These are phyloP conservation scores for Callionymus lyra DNA, from an alignment of 2,113 vertebrate species.

Conservation along the genomic window DNA sequence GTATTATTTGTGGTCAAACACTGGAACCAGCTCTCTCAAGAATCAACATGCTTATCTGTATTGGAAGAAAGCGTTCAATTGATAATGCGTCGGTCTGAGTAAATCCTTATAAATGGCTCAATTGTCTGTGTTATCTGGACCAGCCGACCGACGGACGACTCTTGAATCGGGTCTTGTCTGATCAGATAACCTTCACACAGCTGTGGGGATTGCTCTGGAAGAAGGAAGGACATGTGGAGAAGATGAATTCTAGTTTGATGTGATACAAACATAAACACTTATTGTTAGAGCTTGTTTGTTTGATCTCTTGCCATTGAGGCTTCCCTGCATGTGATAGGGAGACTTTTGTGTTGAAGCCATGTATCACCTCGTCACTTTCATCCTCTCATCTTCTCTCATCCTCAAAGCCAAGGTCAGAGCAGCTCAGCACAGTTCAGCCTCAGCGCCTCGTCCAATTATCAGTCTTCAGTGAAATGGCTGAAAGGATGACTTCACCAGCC, in stretches of 20 bases:
- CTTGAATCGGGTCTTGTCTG: constrained; percentile 36
- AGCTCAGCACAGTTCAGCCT: constrained; percentile 2
- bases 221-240: too few species aligned
- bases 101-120: constrained; percentile 19
- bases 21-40: too few species aligned
- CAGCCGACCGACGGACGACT: constrained; percentile 15
- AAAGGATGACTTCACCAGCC: neutral
- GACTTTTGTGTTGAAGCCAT: constrained; percentile 7
- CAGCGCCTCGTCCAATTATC: constrained; percentile 1
- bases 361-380: constrained; percentile 15
- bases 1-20: too few species aligned
- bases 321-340: constrained; percentile 14
- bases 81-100: constrained; percentile 12
- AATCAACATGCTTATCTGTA: constrained; percentile 35
- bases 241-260: too few species aligned
- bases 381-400: constrained; percentile 8
- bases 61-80: constrained; percentile 14
- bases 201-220: too few species aligned
- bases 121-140: constrained; percentile 31
- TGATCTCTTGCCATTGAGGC: constrained; percentile 11
- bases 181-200: constrained; percentile 35
- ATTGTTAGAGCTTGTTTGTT: too few species aligned
- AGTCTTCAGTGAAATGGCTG: constrained; percentile 3
- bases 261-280: too few species aligned
- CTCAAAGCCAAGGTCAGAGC: constrained; percentile 30